Conservation (phyloP, 2,113 vertebrate genomes). For the Ancistrus triradiatus region DNA sequence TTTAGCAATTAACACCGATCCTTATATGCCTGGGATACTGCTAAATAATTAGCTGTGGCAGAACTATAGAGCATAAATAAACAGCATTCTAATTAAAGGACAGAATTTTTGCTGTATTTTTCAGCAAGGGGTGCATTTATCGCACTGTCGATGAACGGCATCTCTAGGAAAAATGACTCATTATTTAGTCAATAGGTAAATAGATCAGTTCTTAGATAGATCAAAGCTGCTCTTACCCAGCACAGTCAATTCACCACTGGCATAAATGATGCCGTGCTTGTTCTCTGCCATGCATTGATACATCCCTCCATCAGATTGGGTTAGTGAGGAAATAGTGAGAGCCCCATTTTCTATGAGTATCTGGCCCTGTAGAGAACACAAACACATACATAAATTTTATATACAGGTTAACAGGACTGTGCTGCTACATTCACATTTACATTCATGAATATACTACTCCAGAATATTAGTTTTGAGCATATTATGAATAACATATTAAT, state of each 20-base stretch:
- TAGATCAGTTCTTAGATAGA: neutral
- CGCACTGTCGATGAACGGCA: no score
- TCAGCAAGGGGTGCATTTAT: no score
- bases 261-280: constrained; percentile 88
- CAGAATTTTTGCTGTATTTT: no score
- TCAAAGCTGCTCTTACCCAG: constrained; percentile 75
- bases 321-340: constrained; percentile 81
- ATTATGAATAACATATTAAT: no score
- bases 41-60: no score
- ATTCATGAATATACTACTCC: no score
- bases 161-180: no score
- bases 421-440: neutral
- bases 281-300: constrained; percentile 97
- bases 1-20: no score
- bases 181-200: no score
- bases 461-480: neutral
- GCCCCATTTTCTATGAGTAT: constrained; percentile 90
- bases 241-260: constrained; percentile 86
- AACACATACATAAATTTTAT: constrained; percentile 19
- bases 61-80: no score
- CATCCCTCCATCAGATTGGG: constrained; percentile 88
- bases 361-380: constrained; percentile 75
- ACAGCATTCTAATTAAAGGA: no score
- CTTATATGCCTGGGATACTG: no score
- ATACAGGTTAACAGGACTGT: neutral